phyloP scores from a whole-genome alignment of 2,888 invertebrate species.

The Tromatobia lineatoria region DNA sequence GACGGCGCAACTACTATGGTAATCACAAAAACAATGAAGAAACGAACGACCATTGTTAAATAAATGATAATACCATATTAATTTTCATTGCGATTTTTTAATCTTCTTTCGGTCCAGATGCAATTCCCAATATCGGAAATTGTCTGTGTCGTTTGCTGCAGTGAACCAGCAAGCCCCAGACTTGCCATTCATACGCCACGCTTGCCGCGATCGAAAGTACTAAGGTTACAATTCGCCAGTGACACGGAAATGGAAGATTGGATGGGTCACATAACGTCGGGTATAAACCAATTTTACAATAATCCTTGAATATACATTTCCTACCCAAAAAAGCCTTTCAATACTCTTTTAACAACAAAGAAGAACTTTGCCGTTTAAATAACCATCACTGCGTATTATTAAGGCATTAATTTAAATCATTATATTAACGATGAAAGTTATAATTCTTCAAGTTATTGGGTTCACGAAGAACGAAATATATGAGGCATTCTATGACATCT shows the following conservation, averaged over 20 bases:
- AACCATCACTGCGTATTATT: too few species aligned
- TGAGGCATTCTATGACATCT: too few species aligned
- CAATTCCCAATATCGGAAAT: slow-evolving; percentile 92
- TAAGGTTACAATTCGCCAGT: slow-evolving; percentile 92
- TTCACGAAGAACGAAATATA: too few species aligned
- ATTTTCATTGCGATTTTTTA: background rate
- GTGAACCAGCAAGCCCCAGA: slow-evolving; percentile 93
- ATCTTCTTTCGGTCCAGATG: slow-evolving; percentile 84
- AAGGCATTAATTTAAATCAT: too few species aligned
- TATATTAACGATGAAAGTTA: too few species aligned
- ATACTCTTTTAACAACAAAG: too few species aligned
- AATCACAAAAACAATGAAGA: slow-evolving; percentile 73
- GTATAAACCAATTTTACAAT: slow-evolving; percentile 74
- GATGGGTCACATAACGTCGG: slow-evolving; percentile 92
- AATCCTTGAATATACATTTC: too few species aligned
- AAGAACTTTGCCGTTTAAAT: too few species aligned
- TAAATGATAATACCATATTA: too few species aligned
- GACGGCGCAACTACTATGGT: slow-evolving; percentile 93
- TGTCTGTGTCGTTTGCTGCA: slow-evolving; percentile 91
- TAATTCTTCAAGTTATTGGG: too few species aligned
- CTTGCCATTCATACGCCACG: slow-evolving; percentile 91
- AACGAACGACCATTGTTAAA: too few species aligned
- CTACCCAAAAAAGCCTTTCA: too few species aligned
- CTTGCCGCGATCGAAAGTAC: slow-evolving; percentile 87
- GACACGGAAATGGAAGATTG: slow-evolving; percentile 96